phyloP scores from a whole-genome alignment of 1,140 invertebrate genomes.

The Halotydeus destructor region DNA sequence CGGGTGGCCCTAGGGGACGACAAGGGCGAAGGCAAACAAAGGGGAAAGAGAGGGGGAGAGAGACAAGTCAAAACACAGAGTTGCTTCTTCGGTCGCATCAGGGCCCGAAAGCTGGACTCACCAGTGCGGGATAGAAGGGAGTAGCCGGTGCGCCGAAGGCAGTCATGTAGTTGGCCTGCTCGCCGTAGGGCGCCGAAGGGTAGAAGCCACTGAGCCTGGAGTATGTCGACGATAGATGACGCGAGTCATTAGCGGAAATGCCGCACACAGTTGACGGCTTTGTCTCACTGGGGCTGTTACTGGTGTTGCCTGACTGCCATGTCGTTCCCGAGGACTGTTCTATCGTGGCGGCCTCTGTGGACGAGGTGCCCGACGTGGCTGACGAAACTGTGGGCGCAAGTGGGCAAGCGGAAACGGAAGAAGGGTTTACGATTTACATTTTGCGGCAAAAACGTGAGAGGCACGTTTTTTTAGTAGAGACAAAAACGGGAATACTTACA shows the following conservation, averaged over 20 bases:
- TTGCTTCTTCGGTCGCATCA: not conserved
- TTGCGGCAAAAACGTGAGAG: no score
- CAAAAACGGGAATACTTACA: no score
- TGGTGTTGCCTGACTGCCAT: no score
- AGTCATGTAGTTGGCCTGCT: conserved; percentile 1
- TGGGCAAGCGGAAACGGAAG: no score
- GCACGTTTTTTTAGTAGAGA: no score
- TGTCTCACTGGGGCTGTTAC: no score
- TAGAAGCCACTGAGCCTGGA: conserved; percentile 2
- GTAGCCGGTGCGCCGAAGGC: conserved; percentile 4
- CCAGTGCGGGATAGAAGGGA: conserved; percentile 3
- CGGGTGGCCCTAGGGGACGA: not conserved
- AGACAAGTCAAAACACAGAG: not conserved
- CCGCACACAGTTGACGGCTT: conserved; percentile 4
- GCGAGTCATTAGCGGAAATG: not conserved
- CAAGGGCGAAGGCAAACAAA: not conserved
- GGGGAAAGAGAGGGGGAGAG: not conserved
- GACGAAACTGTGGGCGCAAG: no score
- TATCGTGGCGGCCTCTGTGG: no score
- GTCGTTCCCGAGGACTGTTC: no score
- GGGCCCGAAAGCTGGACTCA: not conserved
- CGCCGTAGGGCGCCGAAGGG: not conserved
- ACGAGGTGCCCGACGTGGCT: no score
- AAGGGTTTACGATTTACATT: no score
- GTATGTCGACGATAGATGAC: not conserved